phyloP scores from a whole-genome alignment of 1,140 invertebrate genomes.

The Apis florea region DNA sequence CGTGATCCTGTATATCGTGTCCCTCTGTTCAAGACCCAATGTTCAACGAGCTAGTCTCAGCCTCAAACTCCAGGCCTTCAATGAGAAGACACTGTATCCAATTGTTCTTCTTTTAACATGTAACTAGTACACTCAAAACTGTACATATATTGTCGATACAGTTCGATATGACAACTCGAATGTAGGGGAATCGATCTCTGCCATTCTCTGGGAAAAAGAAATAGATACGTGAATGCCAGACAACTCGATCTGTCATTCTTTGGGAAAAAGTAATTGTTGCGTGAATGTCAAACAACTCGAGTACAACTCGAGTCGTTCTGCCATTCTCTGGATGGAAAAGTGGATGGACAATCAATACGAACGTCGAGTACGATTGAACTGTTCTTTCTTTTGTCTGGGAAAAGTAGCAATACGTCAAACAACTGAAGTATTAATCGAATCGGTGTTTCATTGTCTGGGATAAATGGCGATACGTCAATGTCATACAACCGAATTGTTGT shows the following conservation, averaged over 20 bases:
- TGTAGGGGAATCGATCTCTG: no score
- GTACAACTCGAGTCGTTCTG: no score
- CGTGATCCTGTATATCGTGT: slow-evolving; percentile 14
- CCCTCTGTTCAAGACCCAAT: neutral
- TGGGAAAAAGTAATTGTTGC: no score
- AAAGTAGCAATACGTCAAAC: no score
- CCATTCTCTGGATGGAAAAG: neutral
- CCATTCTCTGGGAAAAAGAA: no score
- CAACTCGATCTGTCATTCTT: no score
- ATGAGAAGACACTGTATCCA: neutral
- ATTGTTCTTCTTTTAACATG: neutral
- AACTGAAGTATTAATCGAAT: neutral
- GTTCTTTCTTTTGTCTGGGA: no score
- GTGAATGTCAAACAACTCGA: no score
- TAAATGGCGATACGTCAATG: no score
- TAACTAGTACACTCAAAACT: neutral
- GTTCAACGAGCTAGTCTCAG: neutral
- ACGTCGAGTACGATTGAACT: no score
- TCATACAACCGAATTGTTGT: neutral
- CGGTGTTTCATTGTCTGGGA: neutral
- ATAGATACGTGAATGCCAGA: no score
- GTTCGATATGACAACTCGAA: neutral
- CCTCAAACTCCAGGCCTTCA: neutral
- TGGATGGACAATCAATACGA: neutral
- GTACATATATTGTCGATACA: neutral